These are phyloP conservation scores for Proteles cristata DNA, from an alignment of 2,113 vertebrate genomes.

Conservation along the genomic window DNA sequence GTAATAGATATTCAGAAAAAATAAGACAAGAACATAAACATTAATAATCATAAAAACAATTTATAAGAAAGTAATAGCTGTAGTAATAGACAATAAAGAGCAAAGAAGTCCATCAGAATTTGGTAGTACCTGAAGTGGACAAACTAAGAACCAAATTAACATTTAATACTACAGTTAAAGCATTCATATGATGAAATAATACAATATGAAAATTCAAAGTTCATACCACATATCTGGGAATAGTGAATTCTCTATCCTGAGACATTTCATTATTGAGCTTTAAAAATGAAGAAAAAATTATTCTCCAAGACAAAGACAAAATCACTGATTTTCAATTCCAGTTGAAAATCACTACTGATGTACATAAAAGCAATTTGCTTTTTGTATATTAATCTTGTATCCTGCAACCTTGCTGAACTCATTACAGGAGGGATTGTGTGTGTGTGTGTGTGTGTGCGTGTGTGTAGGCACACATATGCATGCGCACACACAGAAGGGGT, in stretches of 20 bases:
- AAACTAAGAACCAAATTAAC: not conserved
- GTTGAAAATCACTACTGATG: not conserved
- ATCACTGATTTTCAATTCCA: not conserved
- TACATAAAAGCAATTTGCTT: not conserved
- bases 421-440: not conserved
- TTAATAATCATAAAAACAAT: not conserved
- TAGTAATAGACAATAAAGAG: not conserved
- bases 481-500: not conserved
- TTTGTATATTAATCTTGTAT: not conserved
- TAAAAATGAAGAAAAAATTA: not conserved
- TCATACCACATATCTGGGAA: not conserved
- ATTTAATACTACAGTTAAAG: not conserved
- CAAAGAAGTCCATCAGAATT: not conserved
- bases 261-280: not conserved
- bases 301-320: not conserved
- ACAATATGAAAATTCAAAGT: not conserved
- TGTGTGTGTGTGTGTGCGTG: not conserved
- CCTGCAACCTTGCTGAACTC: not conserved
- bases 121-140: not conserved
- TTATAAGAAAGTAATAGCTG: not conserved
- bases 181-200: not conserved
- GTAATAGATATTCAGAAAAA: not conserved
- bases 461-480: too few species aligned
- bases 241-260: not conserved
- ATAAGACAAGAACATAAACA: not conserved